phyloP scores from a whole-genome alignment of 2,888 invertebrate genomes.

The Acronicta alni region DNA sequence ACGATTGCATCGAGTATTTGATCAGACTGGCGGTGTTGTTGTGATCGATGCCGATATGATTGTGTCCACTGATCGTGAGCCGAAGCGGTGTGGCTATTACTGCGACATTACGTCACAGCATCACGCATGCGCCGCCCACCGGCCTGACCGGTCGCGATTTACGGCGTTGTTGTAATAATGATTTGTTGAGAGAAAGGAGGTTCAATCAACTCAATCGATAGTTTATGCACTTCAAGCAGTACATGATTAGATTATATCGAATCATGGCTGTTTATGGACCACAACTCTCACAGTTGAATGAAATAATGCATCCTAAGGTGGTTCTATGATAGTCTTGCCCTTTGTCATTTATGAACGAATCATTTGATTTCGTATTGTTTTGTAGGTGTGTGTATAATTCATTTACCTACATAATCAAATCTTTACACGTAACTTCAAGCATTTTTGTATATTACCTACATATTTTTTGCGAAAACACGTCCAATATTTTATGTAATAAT shows the following conservation, averaged over 20 bases:
- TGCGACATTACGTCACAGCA: constrained; percentile 47
- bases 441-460: constrained; percentile 9
- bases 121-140: constrained; percentile 34
- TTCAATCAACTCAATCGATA: constrained; percentile 29
- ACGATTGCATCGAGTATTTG: constrained; percentile 10
- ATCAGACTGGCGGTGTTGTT: constrained; percentile 10
- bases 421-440: not conserved
- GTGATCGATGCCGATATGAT: constrained; percentile 15
- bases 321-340: no score
- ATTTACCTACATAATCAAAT: no score
- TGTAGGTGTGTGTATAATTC: no score
- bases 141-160: constrained; percentile 44
- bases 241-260: constrained; percentile 26
- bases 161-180: constrained; percentile 43
- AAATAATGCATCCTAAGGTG: not conserved
- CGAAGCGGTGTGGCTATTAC: constrained; percentile 31
- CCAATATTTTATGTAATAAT: no score
- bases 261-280: not conserved
- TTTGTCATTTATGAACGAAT: no score
- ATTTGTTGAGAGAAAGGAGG: constrained; percentile 50
- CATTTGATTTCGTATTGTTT: no score
- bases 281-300: not conserved
- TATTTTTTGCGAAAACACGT: constrained; percentile 1
- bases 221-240: constrained; percentile 25
- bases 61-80: constrained; percentile 10